phyloP scores from a whole-genome alignment of 2,113 vertebrate genomes.

The Phodopus roborovskii region DNA sequence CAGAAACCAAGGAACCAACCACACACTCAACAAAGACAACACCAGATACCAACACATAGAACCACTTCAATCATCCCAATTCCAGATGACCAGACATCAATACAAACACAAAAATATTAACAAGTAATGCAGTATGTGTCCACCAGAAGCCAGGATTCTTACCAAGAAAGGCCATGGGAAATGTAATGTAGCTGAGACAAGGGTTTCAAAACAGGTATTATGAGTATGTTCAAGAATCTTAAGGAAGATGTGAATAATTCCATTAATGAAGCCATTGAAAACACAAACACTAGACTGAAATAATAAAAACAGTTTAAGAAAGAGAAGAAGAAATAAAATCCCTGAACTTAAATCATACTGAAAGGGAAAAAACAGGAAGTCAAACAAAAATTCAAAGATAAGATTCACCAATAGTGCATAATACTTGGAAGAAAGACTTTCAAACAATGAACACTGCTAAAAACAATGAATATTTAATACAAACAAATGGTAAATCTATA shows the following conservation, averaged over 20 bases:
- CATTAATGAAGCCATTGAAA: no score
- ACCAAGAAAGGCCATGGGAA: no score
- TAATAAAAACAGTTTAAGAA: background rate
- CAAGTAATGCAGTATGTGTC: no score
- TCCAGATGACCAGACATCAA: no score
- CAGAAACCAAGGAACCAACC: background rate
- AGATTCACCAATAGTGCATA: background rate
- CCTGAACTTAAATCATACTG: background rate
- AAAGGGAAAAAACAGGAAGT: background rate
- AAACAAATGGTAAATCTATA: background rate
- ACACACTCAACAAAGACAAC: background rate
- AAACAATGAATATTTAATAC: background rate
- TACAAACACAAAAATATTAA: no score
- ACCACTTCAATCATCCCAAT: background rate
- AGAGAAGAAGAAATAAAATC: background rate
- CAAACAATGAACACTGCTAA: background rate
- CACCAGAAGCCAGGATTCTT: no score
- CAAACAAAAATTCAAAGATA: background rate
- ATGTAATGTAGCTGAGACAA: no score
- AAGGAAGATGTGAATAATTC: no score
- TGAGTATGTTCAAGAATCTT: no score
- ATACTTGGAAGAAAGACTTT: background rate
- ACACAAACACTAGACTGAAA: no score
- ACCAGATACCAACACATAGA: background rate
- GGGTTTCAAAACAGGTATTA: no score